phyloP scores from a whole-genome alignment of 2,888 invertebrate species.

The Aphodius granarius region DNA sequence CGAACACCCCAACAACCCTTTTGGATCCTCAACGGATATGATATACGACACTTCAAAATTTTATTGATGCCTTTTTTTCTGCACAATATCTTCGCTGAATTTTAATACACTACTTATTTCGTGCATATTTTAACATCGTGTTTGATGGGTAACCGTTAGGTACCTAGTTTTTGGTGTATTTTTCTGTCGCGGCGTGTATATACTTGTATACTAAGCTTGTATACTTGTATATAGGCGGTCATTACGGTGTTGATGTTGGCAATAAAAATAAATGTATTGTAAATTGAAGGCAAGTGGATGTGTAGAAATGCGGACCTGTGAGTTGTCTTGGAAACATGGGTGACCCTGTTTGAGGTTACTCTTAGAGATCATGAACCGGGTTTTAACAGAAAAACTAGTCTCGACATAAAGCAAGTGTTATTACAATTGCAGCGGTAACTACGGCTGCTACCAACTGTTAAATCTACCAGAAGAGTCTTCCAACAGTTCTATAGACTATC shows the following conservation, averaged over 20 bases:
- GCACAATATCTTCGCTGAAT: constrained; percentile 19
- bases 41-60: constrained; percentile 29
- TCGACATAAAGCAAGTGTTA: constrained; percentile 26
- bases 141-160: background rate
- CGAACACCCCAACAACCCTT: constrained; percentile 16
- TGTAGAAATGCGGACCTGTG: background rate
- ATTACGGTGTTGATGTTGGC: background rate
- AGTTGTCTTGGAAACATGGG: background rate
- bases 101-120: constrained; percentile 16
- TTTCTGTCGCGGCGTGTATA: background rate
- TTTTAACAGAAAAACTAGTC: constrained; percentile 25
- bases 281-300: background rate
- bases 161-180: background rate
- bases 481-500: background rate
- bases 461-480: background rate
- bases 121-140: constrained; percentile 9
- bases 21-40: constrained; percentile 26
- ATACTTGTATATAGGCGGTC: background rate
- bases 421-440: constrained; percentile 17
- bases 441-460: background rate
- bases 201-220: background rate
- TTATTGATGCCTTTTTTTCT: constrained; percentile 26
- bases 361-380: background rate
- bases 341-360: constrained; percentile 3
- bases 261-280: background rate